These are phyloP conservation scores for Muntiacus reevesi DNA, from an alignment of 2,113 vertebrate species.

Conservation along the genomic window DNA sequence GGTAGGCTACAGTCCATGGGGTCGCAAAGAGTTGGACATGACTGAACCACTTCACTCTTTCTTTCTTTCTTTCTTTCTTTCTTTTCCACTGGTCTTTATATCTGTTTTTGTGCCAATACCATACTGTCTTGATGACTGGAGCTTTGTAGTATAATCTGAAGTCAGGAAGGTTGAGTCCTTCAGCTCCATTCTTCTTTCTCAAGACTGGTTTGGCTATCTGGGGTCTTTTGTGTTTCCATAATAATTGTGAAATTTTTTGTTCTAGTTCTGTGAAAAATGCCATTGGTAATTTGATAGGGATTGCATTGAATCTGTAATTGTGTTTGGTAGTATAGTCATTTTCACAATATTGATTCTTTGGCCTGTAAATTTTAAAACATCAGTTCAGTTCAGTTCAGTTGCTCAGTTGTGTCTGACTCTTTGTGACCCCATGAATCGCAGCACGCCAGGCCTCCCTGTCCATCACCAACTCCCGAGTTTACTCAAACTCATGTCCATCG, in stretches of 20 bases:
- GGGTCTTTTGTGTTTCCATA: not conserved
- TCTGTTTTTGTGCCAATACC: not conserved
- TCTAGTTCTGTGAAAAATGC: not conserved
- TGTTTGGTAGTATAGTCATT: not conserved
- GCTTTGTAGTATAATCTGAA: not conserved
- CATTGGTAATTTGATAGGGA: not conserved
- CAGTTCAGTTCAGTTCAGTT: too few species aligned
- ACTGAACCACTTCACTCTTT: not conserved
- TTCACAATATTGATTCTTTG: not conserved
- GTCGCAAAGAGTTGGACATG: not conserved
- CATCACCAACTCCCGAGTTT: too few species aligned
- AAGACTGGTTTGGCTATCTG: not conserved
- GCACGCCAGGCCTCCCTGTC: too few species aligned
- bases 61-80: not conserved
- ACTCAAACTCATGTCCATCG: too few species aligned
- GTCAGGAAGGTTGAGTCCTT: not conserved
- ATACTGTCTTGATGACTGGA: not conserved
- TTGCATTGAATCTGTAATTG: not conserved
- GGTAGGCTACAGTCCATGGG: not conserved
- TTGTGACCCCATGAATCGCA: too few species aligned
- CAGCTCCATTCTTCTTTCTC: not conserved
- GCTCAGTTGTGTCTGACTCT: too few species aligned
- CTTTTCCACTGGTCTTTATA: not conserved
- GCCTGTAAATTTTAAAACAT: not conserved
- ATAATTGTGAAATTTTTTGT: not conserved